Conservation (phyloP, 2,888 invertebrate species). For the Lasioglossum pauxillum region DNA sequence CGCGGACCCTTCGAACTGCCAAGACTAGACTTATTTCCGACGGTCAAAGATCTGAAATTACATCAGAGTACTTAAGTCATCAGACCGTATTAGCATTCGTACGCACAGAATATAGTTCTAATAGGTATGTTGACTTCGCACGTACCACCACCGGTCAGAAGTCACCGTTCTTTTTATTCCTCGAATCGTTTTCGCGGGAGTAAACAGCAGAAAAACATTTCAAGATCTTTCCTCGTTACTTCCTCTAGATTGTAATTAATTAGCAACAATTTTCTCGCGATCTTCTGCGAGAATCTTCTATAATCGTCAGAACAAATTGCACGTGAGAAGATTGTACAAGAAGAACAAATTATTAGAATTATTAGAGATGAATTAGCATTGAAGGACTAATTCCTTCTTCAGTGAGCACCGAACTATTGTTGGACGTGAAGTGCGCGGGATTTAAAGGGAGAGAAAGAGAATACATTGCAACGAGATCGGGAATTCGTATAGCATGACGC, state of each 20-base stretch:
- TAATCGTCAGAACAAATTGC: too few relatives aligned
- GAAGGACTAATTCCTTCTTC: too few relatives aligned
- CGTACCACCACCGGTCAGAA: slow-evolving; percentile 1
- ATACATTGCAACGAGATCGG: too few relatives aligned
- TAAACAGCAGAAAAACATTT: neutral
- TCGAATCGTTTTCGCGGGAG: neutral
- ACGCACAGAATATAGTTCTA: slow-evolving; percentile 43
- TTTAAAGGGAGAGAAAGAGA: too few relatives aligned
- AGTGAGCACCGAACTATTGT: too few relatives aligned
- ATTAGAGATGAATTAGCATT: neutral
- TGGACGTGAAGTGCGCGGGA: too few relatives aligned
- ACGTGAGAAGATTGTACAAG: too few relatives aligned
- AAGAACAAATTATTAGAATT: too few relatives aligned
- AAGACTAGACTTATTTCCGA: slow-evolving; percentile 49
- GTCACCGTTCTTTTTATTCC: neutral
- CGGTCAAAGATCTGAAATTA: slow-evolving; percentile 73
- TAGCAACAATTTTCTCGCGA: neutral
- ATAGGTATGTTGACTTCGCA: slow-evolving; percentile 41
- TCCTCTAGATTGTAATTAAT: neutral
- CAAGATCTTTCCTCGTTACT: neutral
- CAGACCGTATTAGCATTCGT: slow-evolving; percentile 43
- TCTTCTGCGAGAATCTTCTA: neutral
- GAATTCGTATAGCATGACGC: too few relatives aligned
- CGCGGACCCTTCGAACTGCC: slow-evolving; percentile 20
- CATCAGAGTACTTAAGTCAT: slow-evolving; percentile 58